Conservation (phyloP, 2,797 vertebrate genomes). For the Sebastes matsubarae region DNA sequence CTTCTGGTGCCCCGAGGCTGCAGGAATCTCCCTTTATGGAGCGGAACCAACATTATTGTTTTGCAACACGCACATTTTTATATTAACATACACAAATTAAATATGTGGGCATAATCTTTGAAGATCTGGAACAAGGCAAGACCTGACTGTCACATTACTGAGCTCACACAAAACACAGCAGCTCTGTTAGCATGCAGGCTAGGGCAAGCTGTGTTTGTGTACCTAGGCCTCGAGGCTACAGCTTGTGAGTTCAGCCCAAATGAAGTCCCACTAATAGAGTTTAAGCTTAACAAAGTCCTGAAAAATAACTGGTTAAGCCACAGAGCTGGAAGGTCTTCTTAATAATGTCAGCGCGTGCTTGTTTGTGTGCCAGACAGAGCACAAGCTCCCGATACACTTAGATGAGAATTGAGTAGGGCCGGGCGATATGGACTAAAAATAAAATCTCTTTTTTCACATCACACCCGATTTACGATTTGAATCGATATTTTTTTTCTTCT, state of each 20-base stretch:
- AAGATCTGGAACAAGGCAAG: slow-evolving; percentile 1
- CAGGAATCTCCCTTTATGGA: slow-evolving; percentile 54
- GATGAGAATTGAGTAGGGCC: background rate
- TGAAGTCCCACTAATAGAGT: slow-evolving; percentile 59
- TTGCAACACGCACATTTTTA: slow-evolving; percentile 27
- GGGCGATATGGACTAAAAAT: background rate
- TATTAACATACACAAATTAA: slow-evolving; percentile 30
- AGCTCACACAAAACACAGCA: background rate
- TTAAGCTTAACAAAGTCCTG: slow-evolving; percentile 54
- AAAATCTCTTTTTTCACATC: too few species aligned
- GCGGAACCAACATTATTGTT: slow-evolving; percentile 37
- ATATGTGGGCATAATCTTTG: background rate
- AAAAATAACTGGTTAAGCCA: slow-evolving; percentile 30
- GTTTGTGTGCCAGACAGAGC: background rate
- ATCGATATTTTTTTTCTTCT: too few species aligned
- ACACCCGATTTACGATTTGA: too few species aligned
- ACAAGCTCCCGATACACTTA: background rate
- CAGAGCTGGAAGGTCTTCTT: slow-evolving; percentile 18
- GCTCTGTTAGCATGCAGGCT: slow-evolving; percentile 11
- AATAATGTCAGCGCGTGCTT: slow-evolving; percentile 23
- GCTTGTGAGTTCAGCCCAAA: slow-evolving; percentile 41
- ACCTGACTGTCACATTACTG: background rate
- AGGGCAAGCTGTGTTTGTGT: slow-evolving; percentile 9
- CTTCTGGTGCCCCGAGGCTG: slow-evolving; percentile 36
- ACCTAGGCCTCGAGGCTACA: slow-evolving; percentile 18